Percentiles rank a stretch among this genome's conserved stretches.
Conservation (phyloP, 2,113 vertebrate species). For the Empidonax traillii region DNA sequence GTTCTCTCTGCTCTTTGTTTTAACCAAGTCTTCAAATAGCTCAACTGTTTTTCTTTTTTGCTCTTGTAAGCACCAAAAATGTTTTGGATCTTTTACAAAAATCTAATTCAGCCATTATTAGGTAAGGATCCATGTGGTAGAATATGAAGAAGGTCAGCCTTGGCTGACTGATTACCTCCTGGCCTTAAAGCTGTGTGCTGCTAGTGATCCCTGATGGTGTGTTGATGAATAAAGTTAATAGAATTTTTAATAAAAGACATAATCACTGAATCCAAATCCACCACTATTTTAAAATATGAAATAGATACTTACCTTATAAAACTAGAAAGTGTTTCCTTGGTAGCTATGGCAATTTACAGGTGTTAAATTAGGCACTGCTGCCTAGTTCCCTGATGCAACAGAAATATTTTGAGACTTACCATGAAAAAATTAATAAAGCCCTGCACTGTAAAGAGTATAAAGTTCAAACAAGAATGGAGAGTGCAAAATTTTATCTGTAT, state of each 20-base stretch:
- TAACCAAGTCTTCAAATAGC: neutral
- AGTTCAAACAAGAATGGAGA: slow-evolving; percentile 15
- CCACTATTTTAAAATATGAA: neutral
- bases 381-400: slow-evolving; percentile 1
- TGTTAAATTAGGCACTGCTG: slow-evolving; percentile 32
- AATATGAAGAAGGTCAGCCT: neutral
- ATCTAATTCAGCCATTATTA: neutral
- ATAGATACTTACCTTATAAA: slow-evolving; percentile 13
- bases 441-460: slow-evolving; percentile 19
- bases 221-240: slow-evolving; percentile 10
- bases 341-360: slow-evolving; percentile 45
- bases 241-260: slow-evolving; percentile 34
- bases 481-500: neutral
- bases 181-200: neutral
- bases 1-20: neutral
- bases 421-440: slow-evolving; percentile 27
- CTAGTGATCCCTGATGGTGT: neutral
- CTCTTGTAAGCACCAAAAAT: neutral
- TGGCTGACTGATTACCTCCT: neutral
- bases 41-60: neutral
- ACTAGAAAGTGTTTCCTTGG: neutral
- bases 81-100: neutral
- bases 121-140: neutral
- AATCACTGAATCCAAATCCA: neutral
- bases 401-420: slow-evolving; percentile 30